Percentiles rank a stretch among this genome's conserved stretches.
phyloP scores from a whole-genome alignment of 2,797 vertebrate genomes.

The Anguilla megastoma region DNA sequence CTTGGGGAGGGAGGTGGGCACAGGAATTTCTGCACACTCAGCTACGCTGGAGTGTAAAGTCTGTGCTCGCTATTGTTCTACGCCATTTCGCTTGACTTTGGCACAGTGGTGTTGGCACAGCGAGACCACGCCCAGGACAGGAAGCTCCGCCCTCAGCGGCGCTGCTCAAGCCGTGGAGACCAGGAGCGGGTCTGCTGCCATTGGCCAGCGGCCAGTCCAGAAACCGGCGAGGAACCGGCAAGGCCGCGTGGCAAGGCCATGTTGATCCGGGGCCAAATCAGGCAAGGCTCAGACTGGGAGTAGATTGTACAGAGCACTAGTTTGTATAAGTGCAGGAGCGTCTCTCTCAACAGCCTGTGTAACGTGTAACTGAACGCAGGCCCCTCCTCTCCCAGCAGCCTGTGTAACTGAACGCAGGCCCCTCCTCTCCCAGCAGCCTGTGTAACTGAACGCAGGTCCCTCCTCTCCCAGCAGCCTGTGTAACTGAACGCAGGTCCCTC shows the following conservation, averaged over 20 bases:
- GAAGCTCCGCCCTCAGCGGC: background rate
- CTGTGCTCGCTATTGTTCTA: constrained; percentile 40
- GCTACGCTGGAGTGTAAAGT: constrained; percentile 54
- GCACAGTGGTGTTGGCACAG: background rate
- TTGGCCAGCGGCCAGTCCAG: background rate
- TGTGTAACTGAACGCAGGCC: too few relatives aligned
- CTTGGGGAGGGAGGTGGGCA: constrained; percentile 28
- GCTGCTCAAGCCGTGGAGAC: constrained; percentile 41
- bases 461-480: too few relatives aligned
- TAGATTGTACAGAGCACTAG: background rate
- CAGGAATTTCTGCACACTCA: constrained; percentile 42
- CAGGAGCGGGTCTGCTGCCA: background rate
- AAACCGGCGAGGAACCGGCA: background rate
- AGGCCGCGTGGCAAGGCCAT: background rate
- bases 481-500: too few relatives aligned
- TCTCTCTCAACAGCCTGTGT: background rate
- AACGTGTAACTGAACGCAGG: background rate
- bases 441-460: too few relatives aligned
- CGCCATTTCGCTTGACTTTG: background rate
- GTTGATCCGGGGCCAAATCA: background rate
- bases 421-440: too few relatives aligned
- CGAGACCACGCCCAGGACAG: background rate
- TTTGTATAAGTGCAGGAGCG: background rate
- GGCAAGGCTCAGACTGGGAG: too few relatives aligned
- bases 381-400: too few relatives aligned